Evolutionary conservation across 2,888 invertebrate genomes (phyloP).

Genomic region (Amiota mariae): DNA sequence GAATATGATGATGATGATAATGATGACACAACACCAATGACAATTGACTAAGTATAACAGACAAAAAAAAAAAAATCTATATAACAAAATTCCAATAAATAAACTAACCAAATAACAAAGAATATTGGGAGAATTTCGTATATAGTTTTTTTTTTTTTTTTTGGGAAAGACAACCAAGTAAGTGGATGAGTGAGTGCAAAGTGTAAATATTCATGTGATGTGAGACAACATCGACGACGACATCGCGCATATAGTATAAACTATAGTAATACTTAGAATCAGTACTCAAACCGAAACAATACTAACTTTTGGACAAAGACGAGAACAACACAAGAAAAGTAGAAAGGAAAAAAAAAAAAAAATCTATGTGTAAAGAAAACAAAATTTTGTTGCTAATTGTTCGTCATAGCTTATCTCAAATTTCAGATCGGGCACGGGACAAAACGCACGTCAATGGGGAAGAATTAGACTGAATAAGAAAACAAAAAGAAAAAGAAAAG

Average conservation of each 20-base stretch:
- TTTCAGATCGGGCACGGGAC: conserved; percentile 53
- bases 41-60: neutral
- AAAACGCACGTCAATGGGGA: conserved; percentile 37
- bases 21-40: neutral
- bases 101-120: neutral
- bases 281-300: no score
- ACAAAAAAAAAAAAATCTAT: conserved; percentile 5
- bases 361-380: conserved; percentile 12
- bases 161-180: neutral
- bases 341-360: conserved; percentile 13
- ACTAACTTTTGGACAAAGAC: neutral
- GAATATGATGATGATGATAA: neutral
- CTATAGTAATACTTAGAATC: no score
- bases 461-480: conserved; percentile 14
- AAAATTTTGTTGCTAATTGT: conserved; percentile 54
- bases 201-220: conserved; percentile 7
- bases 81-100: neutral
- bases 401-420: conserved; percentile 57
- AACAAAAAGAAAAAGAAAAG: conserved; percentile 26
- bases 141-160: neutral
- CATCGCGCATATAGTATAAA: no score
- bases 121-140: neutral
- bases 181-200: neutral
- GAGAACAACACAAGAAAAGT: neutral
- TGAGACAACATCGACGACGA: no score